These are phyloP conservation scores for Brachionichthys hirsutus DNA, from an alignment of 2,113 vertebrate species.

Conservation along the genomic window DNA sequence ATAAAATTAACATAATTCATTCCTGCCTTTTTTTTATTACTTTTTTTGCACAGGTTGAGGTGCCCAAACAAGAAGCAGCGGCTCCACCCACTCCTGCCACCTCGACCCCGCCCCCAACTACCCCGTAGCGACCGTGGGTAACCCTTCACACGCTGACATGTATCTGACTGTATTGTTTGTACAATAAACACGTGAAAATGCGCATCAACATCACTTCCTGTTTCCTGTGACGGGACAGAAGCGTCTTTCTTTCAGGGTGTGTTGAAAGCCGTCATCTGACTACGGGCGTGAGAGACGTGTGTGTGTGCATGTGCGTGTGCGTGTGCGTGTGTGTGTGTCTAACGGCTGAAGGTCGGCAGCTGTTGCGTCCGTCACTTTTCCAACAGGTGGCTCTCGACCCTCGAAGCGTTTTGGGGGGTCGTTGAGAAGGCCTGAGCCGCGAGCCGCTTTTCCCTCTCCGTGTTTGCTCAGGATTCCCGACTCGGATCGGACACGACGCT, in stretches of 20 bases:
- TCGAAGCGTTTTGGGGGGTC: conserved; percentile 18
- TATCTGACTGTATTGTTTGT: conserved; percentile 13
- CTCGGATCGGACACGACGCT: conserved; percentile 19
- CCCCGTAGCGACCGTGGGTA: conserved; percentile 33
- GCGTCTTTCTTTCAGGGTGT: background rate
- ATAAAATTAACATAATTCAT: background rate
- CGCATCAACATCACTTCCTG: background rate
- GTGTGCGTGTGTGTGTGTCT: conserved; percentile 48
- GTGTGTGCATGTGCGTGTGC: conserved; percentile 31
- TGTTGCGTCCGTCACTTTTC: conserved; percentile 57
- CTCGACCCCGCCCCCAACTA: conserved; percentile 11
- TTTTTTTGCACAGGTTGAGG: conserved; percentile 57
- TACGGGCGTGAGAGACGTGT: conserved; percentile 11
- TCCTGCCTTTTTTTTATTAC: background rate
- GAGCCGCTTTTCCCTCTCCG: background rate
- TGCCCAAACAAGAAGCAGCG: conserved; percentile 13
- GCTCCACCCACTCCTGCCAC: conserved; percentile 24
- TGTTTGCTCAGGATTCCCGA: conserved; percentile 3
- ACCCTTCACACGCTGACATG: conserved; percentile 22
- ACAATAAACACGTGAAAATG: conserved; percentile 59
- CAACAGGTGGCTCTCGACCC: conserved; percentile 68
- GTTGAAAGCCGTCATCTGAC: conserved; percentile 20
- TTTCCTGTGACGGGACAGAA: background rate
- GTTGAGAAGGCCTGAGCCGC: background rate
- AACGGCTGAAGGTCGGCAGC: conserved; percentile 64